Conservation (phyloP, 2,888 invertebrate species). For the Habroteleia sp. region DNA sequence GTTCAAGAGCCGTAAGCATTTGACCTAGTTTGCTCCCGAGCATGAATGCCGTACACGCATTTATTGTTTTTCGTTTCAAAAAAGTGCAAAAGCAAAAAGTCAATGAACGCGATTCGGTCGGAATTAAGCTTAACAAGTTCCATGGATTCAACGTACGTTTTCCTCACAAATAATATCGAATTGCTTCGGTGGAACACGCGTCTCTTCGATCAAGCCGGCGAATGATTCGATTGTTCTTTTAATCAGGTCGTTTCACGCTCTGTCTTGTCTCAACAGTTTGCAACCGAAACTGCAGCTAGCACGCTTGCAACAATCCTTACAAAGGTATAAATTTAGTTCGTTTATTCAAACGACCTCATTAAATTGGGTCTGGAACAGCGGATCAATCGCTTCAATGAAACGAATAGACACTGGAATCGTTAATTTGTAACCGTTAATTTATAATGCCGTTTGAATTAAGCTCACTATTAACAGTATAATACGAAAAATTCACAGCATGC, state of each 20-base stretch:
- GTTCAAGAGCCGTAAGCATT: slow-evolving; percentile 75
- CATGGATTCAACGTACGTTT: slow-evolving; percentile 58
- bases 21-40: slow-evolving; percentile 73
- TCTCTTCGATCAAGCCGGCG: slow-evolving; percentile 66
- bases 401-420: slow-evolving; percentile 63
- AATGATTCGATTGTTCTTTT: slow-evolving; percentile 34
- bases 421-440: slow-evolving; percentile 65
- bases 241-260: slow-evolving; percentile 11
- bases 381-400: slow-evolving; percentile 49
- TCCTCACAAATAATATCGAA: slow-evolving; percentile 69
- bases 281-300: too few relatives aligned
- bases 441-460: slow-evolving; percentile 77
- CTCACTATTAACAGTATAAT: slow-evolving; percentile 81
- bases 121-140: slow-evolving; percentile 61
- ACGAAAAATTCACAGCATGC: slow-evolving; percentile 73
- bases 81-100: slow-evolving; percentile 55
- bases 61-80: slow-evolving; percentile 50
- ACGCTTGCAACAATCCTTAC: too few relatives aligned
- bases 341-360: slow-evolving; percentile 4
- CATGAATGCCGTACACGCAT: slow-evolving; percentile 54
- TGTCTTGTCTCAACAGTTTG: too few relatives aligned
- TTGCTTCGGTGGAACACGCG: slow-evolving; percentile 75
- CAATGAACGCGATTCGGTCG: slow-evolving; percentile 34
- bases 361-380: slow-evolving; percentile 6
- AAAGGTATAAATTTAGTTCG: too few relatives aligned